Percentiles rank a stretch among this genome's conserved stretches.
Evolutionary conservation across 2,888 invertebrate genomes (phyloP).

Genomic region (Pemphredon lugubris): DNA sequence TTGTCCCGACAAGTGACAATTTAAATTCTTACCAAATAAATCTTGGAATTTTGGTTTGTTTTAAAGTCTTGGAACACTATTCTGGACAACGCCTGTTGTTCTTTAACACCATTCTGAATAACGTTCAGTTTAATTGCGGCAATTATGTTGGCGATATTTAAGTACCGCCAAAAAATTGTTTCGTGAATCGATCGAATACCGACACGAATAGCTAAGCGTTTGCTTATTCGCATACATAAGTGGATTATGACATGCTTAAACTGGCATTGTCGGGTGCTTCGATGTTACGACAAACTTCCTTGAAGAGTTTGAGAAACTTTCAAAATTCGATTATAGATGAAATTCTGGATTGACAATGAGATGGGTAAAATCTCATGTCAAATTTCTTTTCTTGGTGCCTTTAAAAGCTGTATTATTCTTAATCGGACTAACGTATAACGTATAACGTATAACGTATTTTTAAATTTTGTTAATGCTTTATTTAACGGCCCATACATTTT

Average conservation of each 20-base stretch:
- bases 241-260: constrained; percentile 37
- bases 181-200: neutral
- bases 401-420: too few species aligned
- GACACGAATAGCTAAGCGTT: constrained; percentile 40
- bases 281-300: constrained; percentile 34
- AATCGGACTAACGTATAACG: too few species aligned
- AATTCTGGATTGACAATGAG: constrained; percentile 20
- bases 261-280: constrained; percentile 34
- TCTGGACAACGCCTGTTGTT: too few species aligned
- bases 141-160: too few species aligned
- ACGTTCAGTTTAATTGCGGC: too few species aligned
- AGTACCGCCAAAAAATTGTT: constrained; percentile 5
- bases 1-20: too few species aligned
- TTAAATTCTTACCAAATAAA: too few species aligned
- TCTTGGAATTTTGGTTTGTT: too few species aligned
- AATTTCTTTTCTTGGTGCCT: constrained; percentile 10
- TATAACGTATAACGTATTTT: neutral
- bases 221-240: constrained; percentile 26
- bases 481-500: too few species aligned
- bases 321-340: constrained; percentile 12
- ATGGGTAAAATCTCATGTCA: constrained; percentile 1
- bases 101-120: too few species aligned
- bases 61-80: too few species aligned
- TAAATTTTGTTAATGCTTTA: neutral
- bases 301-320: constrained; percentile 23